Base-by-base conservation (phyloP, 2,113 vertebrate genomes). In the human (Homo sapiens) region DNA sequence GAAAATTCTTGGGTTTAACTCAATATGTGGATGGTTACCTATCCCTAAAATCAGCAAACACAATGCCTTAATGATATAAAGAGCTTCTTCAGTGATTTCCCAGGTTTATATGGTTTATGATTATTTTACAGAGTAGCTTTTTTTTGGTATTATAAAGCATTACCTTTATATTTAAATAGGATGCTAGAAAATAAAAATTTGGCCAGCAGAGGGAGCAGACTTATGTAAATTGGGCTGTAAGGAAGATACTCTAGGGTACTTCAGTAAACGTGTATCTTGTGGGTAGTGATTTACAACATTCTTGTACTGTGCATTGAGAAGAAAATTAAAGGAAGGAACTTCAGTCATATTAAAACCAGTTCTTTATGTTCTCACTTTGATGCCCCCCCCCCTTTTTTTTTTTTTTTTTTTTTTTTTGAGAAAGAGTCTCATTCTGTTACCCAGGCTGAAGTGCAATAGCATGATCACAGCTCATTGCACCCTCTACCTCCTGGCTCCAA, bases 171-270 rank as follows among this genome's bases (percentile, higher is more conserved):
- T 95, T 96, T 86, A 81, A 89, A 48, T 66, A 89, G n/a, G 12
- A 61, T 87, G 30, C 18, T 70, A 59, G 38, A 78, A 75, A 27
- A 80, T 83, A 97, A 87, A 96, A 55, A 40, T 84, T 75, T 6
- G 0, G 7, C 90, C 90, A 96, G 80, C 68, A 98, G 96, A 94
- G 89, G 89, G 94, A 96, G 93, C 40, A 91, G 64, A 93, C 93
- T 95, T 93, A 50, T 38, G 43, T 73, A 96, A 96, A 95, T 38
- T 89, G 52, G 22, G 0, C 18, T 52, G 6, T 94, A n/a, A 89
- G 61, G 73, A 96, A 95, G 92, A 83, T 52, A 73, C 18, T 68
- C 5, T 2, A 57, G 40, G 52, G 86, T 50, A 27, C 45, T 22
- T 95, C 40, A 50, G 57, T 90, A 79, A 90, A 48, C 30, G 43